A percentile compares a stretch with the other conserved stretches of the same genome.
These are phyloP conservation scores for Lapara coniferarum DNA, from an alignment of 2,888 invertebrate species.

Conservation along the genomic window DNA sequence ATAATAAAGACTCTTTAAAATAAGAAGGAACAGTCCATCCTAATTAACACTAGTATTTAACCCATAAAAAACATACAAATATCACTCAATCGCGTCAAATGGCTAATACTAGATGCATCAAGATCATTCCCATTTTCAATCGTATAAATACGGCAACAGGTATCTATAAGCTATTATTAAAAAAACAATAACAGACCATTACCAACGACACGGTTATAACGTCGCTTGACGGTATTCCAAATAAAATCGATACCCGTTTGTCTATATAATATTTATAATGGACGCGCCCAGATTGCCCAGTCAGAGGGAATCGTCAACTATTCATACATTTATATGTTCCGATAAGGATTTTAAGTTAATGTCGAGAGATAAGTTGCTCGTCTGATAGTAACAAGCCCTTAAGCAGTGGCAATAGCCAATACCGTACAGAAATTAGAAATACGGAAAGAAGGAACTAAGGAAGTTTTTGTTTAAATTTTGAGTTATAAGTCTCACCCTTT, in stretches of 20 bases:
- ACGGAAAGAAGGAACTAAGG: too few relatives aligned
- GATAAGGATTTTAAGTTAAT: constrained; percentile 30
- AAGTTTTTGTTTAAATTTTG: too few relatives aligned
- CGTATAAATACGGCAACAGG: background rate
- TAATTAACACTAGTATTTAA: too few relatives aligned
- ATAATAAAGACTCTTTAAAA: too few relatives aligned
- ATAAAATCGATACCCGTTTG: constrained; percentile 38
- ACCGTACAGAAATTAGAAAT: too few relatives aligned
- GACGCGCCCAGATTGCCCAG: constrained; percentile 58
- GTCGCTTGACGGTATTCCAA: constrained; percentile 36
- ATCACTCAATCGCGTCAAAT: background rate
- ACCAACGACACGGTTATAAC: constrained; percentile 16
- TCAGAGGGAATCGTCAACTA: constrained; percentile 57
- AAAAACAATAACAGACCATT: constrained; percentile 26
- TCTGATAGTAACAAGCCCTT: too few relatives aligned
- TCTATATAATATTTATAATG: constrained; percentile 66
- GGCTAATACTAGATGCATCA: background rate
- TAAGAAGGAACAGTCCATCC: too few relatives aligned
- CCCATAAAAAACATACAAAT: too few relatives aligned
- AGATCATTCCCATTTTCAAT: background rate
- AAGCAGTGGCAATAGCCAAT: too few relatives aligned
- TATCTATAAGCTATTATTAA: background rate
- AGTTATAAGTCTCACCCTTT: too few relatives aligned
- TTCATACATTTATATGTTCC: constrained; percentile 35
- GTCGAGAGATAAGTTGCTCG: background rate